Evolutionary conservation across 2,113 vertebrate species (phyloP).

Genomic region (Zingel zingel): DNA sequence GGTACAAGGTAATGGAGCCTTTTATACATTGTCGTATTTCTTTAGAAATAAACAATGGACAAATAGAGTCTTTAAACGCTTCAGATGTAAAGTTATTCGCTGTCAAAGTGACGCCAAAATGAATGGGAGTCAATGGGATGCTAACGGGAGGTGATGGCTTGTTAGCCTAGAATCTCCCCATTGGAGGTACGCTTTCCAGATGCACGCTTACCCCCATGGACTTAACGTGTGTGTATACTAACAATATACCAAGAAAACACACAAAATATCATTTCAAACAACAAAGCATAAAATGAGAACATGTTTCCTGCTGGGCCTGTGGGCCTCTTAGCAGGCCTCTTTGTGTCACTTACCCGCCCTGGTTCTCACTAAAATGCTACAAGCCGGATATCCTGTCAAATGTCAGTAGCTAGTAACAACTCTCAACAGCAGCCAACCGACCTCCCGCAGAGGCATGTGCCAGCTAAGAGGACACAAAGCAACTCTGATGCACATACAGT

Average conservation of each 20-base stretch:
- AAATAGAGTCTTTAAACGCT: too few species aligned
- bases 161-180: too few species aligned
- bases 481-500: neutral
- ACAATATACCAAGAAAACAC: neutral
- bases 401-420: slow-evolving; percentile 33
- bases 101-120: too few species aligned
- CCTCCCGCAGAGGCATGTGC: slow-evolving; percentile 4
- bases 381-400: slow-evolving; percentile 87
- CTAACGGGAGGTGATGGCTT: too few species aligned
- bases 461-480: slow-evolving; percentile 6
- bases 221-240: neutral
- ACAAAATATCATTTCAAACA: neutral
- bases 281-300: neutral
- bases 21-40: too few species aligned
- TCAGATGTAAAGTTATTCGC: too few species aligned
- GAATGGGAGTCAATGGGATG: too few species aligned
- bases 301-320: neutral
- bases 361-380: slow-evolving; percentile 33
- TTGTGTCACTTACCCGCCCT: slow-evolving; percentile 43
- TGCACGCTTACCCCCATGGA: neutral
- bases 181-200: too few species aligned
- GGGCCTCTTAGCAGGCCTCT: slow-evolving; percentile 19
- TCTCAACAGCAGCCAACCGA: slow-evolving; percentile 36
- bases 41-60: too few species aligned
- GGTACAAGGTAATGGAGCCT: too few species aligned